Base-by-base conservation (phyloP, 2,888 invertebrate species). In the Drosophila silvestris region DNA sequence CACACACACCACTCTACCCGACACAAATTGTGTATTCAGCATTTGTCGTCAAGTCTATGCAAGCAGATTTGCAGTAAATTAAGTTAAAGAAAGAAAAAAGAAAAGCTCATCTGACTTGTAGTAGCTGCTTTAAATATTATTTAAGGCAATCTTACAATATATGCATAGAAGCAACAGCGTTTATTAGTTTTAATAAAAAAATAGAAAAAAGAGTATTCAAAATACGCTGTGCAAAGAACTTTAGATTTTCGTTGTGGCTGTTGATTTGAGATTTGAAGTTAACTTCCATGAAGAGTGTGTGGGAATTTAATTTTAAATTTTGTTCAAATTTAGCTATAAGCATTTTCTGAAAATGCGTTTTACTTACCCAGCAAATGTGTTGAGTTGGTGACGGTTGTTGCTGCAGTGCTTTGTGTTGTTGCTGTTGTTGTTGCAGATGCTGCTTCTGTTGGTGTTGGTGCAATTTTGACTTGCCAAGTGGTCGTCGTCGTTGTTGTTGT, bases 301-400 rank as follows among this genome's bases (percentile, higher is more conserved):
- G 59, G 37, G 75, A 84, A 76, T 79, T 67, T 30, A 69, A 74
- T 82, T 79, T 81, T 14, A 47, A 32, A 39, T 58, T 54, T 5
- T 32, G 33, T 26, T 5, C 2, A 57, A 62, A 39, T 41, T 52
- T n/a, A 19, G 22, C 19, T 12, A 50, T 12, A 41, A 16, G 57
- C 30, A 22, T 39, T 57, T 41, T 14, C 2, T 0, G 7, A 2
- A 12, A 54, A 19, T 51, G 54, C 3, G 30, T 64, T 64, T 26
- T 10, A 89, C 85, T 78, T 82, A 85, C 85, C 88, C 74, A 74
- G 82, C 66, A 68, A 76, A 73, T 73, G 74, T 54, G 61, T 67
- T 76, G 61, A 65, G 50, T 60, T 57, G 68, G 44, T 67, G 54
- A 56, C 26, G 54, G 54, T 37, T 67, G 72, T 50, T 44, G 57